Base-by-base conservation (phyloP, 1,140 invertebrate species). In the Bombus turneri region DNA sequence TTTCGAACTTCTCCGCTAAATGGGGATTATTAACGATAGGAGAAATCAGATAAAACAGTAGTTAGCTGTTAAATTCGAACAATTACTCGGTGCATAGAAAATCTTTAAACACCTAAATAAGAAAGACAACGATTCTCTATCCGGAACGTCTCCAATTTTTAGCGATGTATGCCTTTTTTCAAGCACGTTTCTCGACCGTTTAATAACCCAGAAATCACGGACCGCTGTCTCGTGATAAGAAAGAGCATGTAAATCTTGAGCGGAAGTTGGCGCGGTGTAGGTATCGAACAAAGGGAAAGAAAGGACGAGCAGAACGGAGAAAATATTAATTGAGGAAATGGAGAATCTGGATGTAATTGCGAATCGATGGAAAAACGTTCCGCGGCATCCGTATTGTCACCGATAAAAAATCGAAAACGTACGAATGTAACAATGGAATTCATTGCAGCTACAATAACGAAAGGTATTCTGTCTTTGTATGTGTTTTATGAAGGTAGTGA, bases 401-500 rank as follows among this genome's bases (percentile, higher is more conserved):
- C 15, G 34, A 41, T 3, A 31, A 39, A 34, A 57, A 77, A 84
- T 34, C 34, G 47, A 79, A 57, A 72, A 43, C 31, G 64, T 37
- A 64, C 39, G n/a, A 73, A 37, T 18, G 41, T 39, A 39, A 43
- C 66, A 85, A 85, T 80, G 57, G 68, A 37, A 72, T 72, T 53
- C 77, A 64, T 85, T 22, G 37, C 53, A 73, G 37, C 34, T 62
- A 47, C 28, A 31, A 85, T 80, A 85, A 80, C 68, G 43, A 43
- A n/a, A 28, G 12, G 34, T 34, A 37, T 62, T 39, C 57, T 22
- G 34, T 47, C 57, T 39, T 72, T 80, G 37, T 62, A 31, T 13
- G 76, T 62, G 53, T 39, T 76, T 76, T 68, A 78, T 22, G 66
- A 59, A 72, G n/a, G 75, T 10, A 37, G 66, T 8, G 39, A 71